Conservation (phyloP, 1,140 invertebrate genomes). For the Phocides pigmalion region DNA sequence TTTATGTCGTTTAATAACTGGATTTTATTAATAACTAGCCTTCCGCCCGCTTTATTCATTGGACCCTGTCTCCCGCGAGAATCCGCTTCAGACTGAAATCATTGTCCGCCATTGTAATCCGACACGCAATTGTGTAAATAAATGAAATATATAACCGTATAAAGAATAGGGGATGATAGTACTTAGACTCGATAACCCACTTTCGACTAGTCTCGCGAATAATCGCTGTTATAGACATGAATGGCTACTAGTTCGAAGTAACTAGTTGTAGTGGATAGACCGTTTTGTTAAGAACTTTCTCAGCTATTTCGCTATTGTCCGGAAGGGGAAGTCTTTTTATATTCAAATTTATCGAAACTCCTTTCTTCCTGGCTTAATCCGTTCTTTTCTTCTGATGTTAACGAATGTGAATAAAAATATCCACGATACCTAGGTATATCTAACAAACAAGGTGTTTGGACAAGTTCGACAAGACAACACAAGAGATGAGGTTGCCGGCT, state of each 20-base stretch:
- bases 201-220: conserved; percentile 22
- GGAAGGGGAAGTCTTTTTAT: conserved; percentile 2
- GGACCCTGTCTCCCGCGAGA: conserved; percentile 34
- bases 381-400: not conserved
- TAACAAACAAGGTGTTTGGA: not conserved
- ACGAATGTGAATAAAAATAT: not conserved
- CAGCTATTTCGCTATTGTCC: conserved; percentile 11
- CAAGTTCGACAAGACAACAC: too few species aligned
- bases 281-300: conserved; percentile 10
- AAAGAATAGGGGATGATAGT: conserved; percentile 11
- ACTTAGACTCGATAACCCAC: conserved; percentile 17
- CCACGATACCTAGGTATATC: not conserved
- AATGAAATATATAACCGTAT: conserved; percentile 9
- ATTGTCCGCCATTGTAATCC: conserved; percentile 20
- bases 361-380: not conserved
- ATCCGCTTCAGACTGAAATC: conserved; percentile 30
- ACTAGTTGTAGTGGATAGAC: conserved; percentile 5
- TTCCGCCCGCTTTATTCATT: conserved; percentile 33
- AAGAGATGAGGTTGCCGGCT: too few species aligned
- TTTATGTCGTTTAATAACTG: conserved; percentile 44
- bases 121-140: conserved; percentile 17
- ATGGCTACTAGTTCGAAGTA: conserved; percentile 6
- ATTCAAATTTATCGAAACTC: conserved; percentile 8
- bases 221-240: conserved; percentile 15
- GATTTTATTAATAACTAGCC: conserved; percentile 47